Evolutionary conservation across 2,888 invertebrate genomes (phyloP).

Genomic region (Alviniconcha strummeri): DNA sequence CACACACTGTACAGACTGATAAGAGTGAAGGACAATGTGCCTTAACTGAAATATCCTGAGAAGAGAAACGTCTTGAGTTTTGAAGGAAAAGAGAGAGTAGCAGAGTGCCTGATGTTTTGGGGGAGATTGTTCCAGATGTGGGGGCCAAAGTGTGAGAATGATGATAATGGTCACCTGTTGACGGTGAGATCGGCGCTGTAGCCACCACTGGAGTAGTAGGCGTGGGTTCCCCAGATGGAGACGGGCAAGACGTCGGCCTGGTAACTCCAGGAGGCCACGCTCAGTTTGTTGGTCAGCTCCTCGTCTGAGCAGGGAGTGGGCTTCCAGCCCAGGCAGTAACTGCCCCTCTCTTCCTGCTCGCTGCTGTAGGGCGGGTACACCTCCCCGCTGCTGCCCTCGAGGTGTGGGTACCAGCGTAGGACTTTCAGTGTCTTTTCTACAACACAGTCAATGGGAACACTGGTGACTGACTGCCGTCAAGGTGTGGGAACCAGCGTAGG

Average conservation of each 20-base stretch:
- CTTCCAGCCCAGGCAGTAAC: slow-evolving; percentile 46
- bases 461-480: background rate
- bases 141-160: too few relatives aligned
- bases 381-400: background rate
- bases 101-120: too few relatives aligned
- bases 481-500: too few relatives aligned
- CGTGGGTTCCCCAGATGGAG: slow-evolving; percentile 41
- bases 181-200: slow-evolving; percentile 49
- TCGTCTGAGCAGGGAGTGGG: slow-evolving; percentile 35
- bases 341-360: slow-evolving; percentile 41
- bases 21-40: too few relatives aligned
- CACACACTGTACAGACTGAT: too few relatives aligned
- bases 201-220: slow-evolving; percentile 53
- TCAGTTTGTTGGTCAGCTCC: slow-evolving; percentile 34
- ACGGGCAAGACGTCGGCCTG: slow-evolving; percentile 44
- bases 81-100: too few relatives aligned
- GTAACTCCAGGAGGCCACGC: slow-evolving; percentile 49
- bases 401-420: too few relatives aligned
- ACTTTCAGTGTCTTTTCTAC: background rate
- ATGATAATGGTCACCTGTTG: background rate
- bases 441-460: slow-evolving; percentile 9
- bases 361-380: slow-evolving; percentile 37
- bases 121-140: too few relatives aligned
- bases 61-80: too few relatives aligned
- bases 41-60: too few relatives aligned